Conservation (phyloP, 2,797 vertebrate genomes). For the Antrozous pallidus region DNA sequence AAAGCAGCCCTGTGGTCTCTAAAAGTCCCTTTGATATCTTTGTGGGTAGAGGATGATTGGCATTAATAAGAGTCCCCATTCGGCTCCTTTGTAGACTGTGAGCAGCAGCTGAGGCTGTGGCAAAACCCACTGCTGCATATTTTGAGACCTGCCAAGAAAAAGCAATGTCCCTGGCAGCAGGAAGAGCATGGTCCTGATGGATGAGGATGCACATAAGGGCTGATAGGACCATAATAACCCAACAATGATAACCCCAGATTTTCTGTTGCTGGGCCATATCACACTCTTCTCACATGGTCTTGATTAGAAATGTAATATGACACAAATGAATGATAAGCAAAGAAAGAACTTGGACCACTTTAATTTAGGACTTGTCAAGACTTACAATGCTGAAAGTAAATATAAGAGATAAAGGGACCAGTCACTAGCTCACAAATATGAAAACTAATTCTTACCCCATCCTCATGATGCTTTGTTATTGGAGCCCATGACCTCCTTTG, state of each 20-base stretch:
- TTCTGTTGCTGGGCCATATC: constrained; percentile 70
- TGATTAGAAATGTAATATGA: constrained; percentile 74
- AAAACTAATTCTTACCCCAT: constrained; percentile 66
- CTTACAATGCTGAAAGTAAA: constrained; percentile 74
- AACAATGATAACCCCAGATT: constrained; percentile 74
- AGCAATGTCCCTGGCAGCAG: constrained; percentile 68
- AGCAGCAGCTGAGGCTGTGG: constrained; percentile 50
- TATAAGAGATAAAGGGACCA: constrained; percentile 75
- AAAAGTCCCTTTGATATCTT: constrained; percentile 59
- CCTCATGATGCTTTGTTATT: constrained; percentile 19
- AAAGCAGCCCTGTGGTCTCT: constrained; percentile 62
- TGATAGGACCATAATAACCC: constrained; percentile 75
- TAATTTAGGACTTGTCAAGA: constrained; percentile 78
- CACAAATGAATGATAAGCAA: constrained; percentile 77
- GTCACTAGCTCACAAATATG: constrained; percentile 74
- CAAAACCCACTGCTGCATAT: constrained; percentile 47
- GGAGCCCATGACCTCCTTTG: background rate
- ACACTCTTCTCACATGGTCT: constrained; percentile 63
- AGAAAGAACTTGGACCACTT: constrained; percentile 73
- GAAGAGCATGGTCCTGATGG: constrained; percentile 69
- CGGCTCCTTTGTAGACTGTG: constrained; percentile 9
- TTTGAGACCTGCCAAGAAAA: constrained; percentile 67
- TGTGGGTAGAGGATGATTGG: constrained; percentile 67
- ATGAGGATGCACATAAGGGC: constrained; percentile 74
- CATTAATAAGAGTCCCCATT: constrained; percentile 68